Evolutionary conservation across 92 coral and sea anemone species (phyloP), one percentile per base, ranked within the genome.

Genomic region (Chrysogorgia sp.): DNA sequence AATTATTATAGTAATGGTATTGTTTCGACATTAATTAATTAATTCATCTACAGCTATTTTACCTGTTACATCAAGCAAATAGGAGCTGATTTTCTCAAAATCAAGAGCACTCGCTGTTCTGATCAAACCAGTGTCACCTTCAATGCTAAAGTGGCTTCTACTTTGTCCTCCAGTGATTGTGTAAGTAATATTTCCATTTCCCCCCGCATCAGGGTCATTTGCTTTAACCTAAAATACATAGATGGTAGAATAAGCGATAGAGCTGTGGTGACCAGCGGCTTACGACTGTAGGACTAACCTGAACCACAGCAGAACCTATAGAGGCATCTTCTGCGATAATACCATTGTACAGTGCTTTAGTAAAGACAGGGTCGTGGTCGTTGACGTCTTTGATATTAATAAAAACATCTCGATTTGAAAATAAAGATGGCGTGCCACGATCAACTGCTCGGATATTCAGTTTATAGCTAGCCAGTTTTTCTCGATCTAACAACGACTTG

Each of bases 301-400:
- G 72, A 2, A 43, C 53, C 22, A 63, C 63, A 34, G 35, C 22
- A 9, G 75, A 72, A 4, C 79, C 65, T 25, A 72, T 41, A 15
- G 79, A 72, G 19, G 90, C 97, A 40, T 92, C 96, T 50, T 96
- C 99, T 19, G 89, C 72, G 43, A 96, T 89, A 15, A 43, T 49
- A 0, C 90, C 97, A 62, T 76, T 34, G 68, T 86, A 96, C 25
- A 81, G 65, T 33, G 41, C 30, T 30, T 74, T 67, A n/a, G 63
- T 84, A 69, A 91, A 96, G 13, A 69, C 66, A 0, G 99, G 99
- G 8, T 89, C 63, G 52, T 96, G 89, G 48, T 96, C 99, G 61
- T 96, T 96, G 24, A 91, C 76, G 66, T 96, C 99, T 26, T 78
- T 61, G 12, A 96, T 92, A 34, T 50, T 77, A 20, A 91, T 76